Evolutionary conservation across 2,113 vertebrate genomes (phyloP), one percentile per base, ranked within the genome.

Genomic region (Rhagologus leucostigma): DNA sequence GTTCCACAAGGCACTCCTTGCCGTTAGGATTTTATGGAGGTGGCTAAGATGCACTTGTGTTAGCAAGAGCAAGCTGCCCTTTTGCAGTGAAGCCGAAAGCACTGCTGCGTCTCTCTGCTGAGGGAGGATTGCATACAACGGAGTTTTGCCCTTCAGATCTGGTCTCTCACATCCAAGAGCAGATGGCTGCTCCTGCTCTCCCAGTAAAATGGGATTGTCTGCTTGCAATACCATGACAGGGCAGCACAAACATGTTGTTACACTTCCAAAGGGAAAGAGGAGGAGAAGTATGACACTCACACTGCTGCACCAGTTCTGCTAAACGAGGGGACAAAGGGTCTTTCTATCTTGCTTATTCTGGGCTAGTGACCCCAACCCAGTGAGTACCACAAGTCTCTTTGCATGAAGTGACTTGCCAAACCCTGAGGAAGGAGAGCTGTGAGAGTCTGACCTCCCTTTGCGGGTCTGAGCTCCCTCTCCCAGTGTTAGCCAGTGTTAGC

Each of bases 391-490:
- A 75, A 67, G 41, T 39, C 6, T 46, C 22, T 74, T 12, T 59
- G 9, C 5, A 6, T 10, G 33, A 52, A 60, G 44, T 13, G 14
- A 5, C 9, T 59, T 86, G 24, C 37, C 39, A 80, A 35, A 57
- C 33, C n/a, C 24, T 23, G 26, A 64, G 50, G 19, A 74, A 62
- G 22, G 17, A 73, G 13, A 49, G 4, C 33, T 56, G 21, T n/a
- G 39, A 42, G 35, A 33, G 7, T 10, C 23, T 46, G 63, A 39
- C 27, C 22, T 88, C 49, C 20, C 39, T 49, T 57, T 75, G 16
- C 24, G 14, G 0, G 0, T 21, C 27, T 16, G 10, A 27, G 16
- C 27, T 69, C 13, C 8, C 10, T 46, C 32, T 64, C 24, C n/a
- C 49, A 7, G 5, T 8, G 37, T 46, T 41, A 35, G 13, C 52